Base-by-base conservation (phyloP, 2,113 vertebrate genomes). In the Tragulus kanchil region DNA sequence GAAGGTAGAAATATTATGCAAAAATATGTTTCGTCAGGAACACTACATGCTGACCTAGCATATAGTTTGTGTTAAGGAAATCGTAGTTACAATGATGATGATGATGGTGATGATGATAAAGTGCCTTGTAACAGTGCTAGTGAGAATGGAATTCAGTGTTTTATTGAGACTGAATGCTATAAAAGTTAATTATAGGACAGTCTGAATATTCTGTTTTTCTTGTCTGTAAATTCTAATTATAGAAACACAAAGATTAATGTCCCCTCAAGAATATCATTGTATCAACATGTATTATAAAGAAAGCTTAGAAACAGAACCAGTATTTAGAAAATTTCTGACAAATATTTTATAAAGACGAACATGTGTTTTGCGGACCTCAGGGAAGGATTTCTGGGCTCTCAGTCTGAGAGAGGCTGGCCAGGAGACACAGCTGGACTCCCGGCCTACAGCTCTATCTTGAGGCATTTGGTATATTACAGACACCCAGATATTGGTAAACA, bases 241-340 rank as follows among this genome's bases (percentile, higher is more conserved):
- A 88, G 56, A 78, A 97, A 79, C 12, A 16, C 10, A 58, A 9
- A 14, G 15, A 79, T 89, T 79, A 81, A 64, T 81, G 19, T 0
- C 19, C 64, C 36, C n/a, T n/a, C 36, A 21, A 79, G n/a, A 42
- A 64, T 93, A 77, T 81, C 1, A 50, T 4, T 94, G 25, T 90
- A 52, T 45, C n/a, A 71, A 45, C 23, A 71, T 52, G 17, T 23
- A 65, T 48, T 78, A 82, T 62, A 85, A 93, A 61, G 13, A 94
- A 92, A 52, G 14, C 84, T 78, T 73, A 56, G 28, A 92, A 88
- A 85, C 26, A 84, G 11, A 91, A 79, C 58, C 7, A 83, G 90
- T 65, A 78, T 95, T 84, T 73, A 71, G 25, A 81, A 73, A 67
- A 48, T 31, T 67, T 71, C 8, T 82, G 16, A 62, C 59, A 64